Percentiles rank a stretch among this genome's conserved stretches.
phyloP scores from a whole-genome alignment of 1,140 invertebrate genomes.

The Drosophila albomicans region DNA sequence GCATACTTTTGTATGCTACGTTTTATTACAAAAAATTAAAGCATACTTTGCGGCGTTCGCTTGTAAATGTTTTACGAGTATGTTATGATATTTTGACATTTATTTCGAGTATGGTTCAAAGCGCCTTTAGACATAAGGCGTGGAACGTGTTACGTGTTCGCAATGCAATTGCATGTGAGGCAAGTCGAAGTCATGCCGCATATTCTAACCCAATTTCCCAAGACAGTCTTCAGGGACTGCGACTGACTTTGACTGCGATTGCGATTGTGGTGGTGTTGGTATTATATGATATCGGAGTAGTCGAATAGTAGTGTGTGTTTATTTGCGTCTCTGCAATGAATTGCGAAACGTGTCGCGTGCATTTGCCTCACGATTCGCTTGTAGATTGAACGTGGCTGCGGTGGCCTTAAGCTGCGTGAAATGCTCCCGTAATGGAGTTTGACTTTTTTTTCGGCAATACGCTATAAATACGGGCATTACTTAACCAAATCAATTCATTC shows the following conservation, averaged over 20 bases:
- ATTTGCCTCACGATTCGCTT: conserved; percentile 77
- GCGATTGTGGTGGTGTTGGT: neutral
- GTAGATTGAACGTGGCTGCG: conserved; percentile 65
- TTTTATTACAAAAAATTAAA: neutral
- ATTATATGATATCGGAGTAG: too few species aligned
- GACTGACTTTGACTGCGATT: neutral
- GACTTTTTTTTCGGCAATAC: conserved; percentile 48
- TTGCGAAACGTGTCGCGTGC: conserved; percentile 76
- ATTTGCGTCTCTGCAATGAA: conserved; percentile 16
- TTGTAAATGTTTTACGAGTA: neutral
- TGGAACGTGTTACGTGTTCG: conserved; percentile 70
- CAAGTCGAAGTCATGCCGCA: neutral
- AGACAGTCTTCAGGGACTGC: conserved; percentile 7
- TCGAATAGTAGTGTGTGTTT: neutral
- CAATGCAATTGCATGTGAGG: conserved; percentile 32
- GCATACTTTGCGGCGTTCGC: neutral
- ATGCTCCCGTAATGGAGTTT: conserved; percentile 73
- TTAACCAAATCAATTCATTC: conserved; percentile 70
- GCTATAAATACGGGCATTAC: conserved; percentile 64
- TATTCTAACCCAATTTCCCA: conserved; percentile 28
- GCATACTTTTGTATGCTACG: conserved; percentile 37
- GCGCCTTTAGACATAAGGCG: conserved; percentile 39
- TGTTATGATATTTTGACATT: conserved; percentile 66
- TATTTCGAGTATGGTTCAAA: conserved; percentile 55
- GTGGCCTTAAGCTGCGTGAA: conserved; percentile 47